A percentile compares a stretch with the other conserved stretches of the same genome.
Evolutionary conservation across 2,888 invertebrate genomes (phyloP).

Genomic region (Drosophila leonis): DNA sequence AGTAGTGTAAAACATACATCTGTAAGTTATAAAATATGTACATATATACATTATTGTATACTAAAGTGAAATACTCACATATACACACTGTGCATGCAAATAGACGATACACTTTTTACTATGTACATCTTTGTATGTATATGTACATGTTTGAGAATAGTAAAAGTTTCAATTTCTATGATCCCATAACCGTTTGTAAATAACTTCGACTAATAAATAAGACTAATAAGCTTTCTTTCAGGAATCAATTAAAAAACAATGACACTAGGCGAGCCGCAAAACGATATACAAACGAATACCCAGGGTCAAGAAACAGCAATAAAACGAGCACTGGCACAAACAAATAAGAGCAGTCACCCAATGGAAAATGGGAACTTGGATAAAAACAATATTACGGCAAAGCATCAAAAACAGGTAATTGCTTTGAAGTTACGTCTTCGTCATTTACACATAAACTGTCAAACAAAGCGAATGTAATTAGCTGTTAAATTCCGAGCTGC

Average conservation of each 20-base stretch:
- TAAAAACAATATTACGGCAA: conserved; percentile 34
- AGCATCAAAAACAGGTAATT: conserved; percentile 52
- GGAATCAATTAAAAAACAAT: conserved; percentile 44
- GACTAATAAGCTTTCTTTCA: conserved; percentile 11
- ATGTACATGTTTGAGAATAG: not conserved
- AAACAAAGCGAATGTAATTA: conserved; percentile 3
- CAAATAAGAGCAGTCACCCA: conserved; percentile 41
- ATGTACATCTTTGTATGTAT: not conserved
- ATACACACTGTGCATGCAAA: conserved; percentile 3
- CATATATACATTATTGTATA: no score
- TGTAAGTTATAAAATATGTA: not conserved
- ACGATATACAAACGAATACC: conserved; percentile 48
- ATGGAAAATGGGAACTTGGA: conserved; percentile 52
- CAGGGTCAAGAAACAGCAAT: conserved; percentile 22
- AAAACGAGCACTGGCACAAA: conserved; percentile 29
- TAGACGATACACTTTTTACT: not conserved
- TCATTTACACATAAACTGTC: not conserved
- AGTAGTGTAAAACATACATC: not conserved
- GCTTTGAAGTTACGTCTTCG: not conserved
- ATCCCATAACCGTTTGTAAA: not conserved
- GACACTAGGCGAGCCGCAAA: conserved; percentile 76
- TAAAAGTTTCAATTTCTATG: not conserved
- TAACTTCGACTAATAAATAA: not conserved
- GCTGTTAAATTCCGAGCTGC: conserved; percentile 8
- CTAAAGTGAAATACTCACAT: not conserved